Evolutionary conservation across 2,113 vertebrate species (phyloP), one percentile per base, ranked within the genome.

Genomic region (Onychostruthus taczanowskii): DNA sequence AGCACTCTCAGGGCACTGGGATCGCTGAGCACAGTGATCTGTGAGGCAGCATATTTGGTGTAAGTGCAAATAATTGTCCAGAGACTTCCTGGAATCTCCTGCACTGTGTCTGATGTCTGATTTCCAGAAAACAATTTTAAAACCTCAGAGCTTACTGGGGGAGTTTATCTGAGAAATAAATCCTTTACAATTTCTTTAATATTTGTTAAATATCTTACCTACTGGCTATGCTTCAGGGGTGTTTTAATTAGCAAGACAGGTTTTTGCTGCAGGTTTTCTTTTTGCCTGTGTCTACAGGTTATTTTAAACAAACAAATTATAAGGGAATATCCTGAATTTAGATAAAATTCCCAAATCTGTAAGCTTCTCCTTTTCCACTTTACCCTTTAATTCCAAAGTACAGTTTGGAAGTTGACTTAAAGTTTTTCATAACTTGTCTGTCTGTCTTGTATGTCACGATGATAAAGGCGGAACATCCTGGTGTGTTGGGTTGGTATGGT

Each of bases 131-230:
- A 75, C 7, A 83, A 35, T 53, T 93, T 78, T 49, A 35, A 90
- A 92, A 73, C 33, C 37, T 81, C 23, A 11, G 49, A 83, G 19
- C 19, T 86, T 26, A 70, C 88, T 2, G 0, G 7, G 37, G 30
- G 6, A 70, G 4, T 69, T 90, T 70, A 62, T 79, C 72, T 76
- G 68, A 61, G 78, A 84, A 88, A 90, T 56, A 81, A 11, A 93
- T 86, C 67, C 89, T 81, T 74, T 83, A 27, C 33, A 69, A 87
- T 96, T 91, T 89, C 84, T 96, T 96, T 93, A 86, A 90, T 44
- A 47, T 95, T 93, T 87, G 77, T 69, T 80, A 55, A 90, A 58
- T 88, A 55, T 78, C 61, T 49, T 96, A 68, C 72, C 64, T 35
- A 23, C 31, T 66, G 66, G 75, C 84, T 91, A 84, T 72, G 72